Base-by-base conservation (phyloP, 2,888 invertebrate genomes). In the Chymomyza fuscimana region DNA sequence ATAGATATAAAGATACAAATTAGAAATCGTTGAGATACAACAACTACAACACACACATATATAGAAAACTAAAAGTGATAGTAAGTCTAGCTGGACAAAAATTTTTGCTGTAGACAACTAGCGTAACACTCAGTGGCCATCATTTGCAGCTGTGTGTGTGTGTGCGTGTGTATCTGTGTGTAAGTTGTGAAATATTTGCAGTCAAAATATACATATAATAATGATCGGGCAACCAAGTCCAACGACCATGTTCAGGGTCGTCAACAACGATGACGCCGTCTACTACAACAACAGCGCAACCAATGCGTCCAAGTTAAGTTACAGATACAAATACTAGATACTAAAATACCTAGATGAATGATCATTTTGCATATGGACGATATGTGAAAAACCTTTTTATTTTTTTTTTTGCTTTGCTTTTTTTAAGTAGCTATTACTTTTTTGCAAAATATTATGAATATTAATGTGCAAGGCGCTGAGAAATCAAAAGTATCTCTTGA, bases 191-290 rank as follows among this genome's bases (percentile, higher is more conserved):
- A 67, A 70, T 51, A 62, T 51, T 19, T 29, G 61, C 50, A 52
- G 25, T 58, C 62, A 66, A 60, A 66, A 60, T 32, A 4, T 32
- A 32, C 32, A 9, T 32, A 32, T 32, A 32, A 32, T 9, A n/a
- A 50, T 22, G 32, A 40, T 32, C 63, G 16, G 63, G 15, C 19
- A 65, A 64, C 82, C 85, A 81, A 88, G 85, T 86, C 87, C 86
- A 88, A 85, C 82, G 86, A 86, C 86, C 87, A 88, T 74, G 86
- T 87, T 88, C 88, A 88, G 88, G 88, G 86, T 81, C 81, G 74
- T 25, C 58, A 5, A 54, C 16, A 15, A 12, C 40, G 40, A 46
- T 46, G 40, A 46, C 54, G 40, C 10, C 12, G 40, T 9, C 40
- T n/a, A 22, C 64, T 16, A 36, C 64, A 56, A 72, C 67, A 70